phyloP scores from a whole-genome alignment of 2,888 invertebrate species.

The Notodonta ziczac region DNA sequence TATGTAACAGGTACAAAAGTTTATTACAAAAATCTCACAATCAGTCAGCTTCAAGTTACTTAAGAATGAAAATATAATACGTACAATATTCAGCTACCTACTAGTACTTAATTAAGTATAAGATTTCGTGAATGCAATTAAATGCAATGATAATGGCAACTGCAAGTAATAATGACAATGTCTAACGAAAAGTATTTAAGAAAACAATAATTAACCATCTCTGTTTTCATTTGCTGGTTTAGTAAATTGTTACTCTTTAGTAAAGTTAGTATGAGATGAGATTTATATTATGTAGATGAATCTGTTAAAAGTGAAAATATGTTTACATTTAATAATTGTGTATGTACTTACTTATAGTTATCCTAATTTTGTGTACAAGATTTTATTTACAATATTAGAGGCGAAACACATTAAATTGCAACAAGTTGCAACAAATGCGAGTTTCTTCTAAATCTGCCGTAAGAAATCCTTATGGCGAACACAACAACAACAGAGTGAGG shows the following conservation, averaged over 20 bases:
- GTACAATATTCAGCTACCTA: slow-evolving; percentile 24
- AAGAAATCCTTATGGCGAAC: too few species aligned
- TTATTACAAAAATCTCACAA: slow-evolving; percentile 62
- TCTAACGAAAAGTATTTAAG: too few species aligned
- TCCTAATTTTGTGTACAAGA: slow-evolving; percentile 31
- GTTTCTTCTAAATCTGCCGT: too few species aligned
- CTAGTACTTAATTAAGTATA: slow-evolving; percentile 10
- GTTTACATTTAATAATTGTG: slow-evolving; percentile 13
- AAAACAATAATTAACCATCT: background rate
- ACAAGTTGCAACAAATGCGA: background rate
- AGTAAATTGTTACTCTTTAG: too few species aligned
- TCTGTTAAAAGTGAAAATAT: too few species aligned
- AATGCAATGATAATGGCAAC: slow-evolving; percentile 38
- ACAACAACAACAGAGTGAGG: too few species aligned
- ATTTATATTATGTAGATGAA: too few species aligned
- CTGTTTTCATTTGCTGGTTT: too few species aligned
- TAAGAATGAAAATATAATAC: slow-evolving; percentile 24
- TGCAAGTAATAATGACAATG: slow-evolving; percentile 4
- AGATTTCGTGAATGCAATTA: slow-evolving; percentile 21
- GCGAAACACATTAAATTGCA: slow-evolving; percentile 21
- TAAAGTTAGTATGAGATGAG: too few species aligned
- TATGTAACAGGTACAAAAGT: slow-evolving; percentile 69
- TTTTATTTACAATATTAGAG: slow-evolving; percentile 37
- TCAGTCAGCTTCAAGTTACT: slow-evolving; percentile 58
- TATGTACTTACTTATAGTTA: slow-evolving; percentile 12